Percentiles rank a stretch among this genome's conserved stretches.
These are phyloP conservation scores for Hypomesus transpacificus DNA, from an alignment of 2,113 vertebrate genomes.

Conservation along the genomic window DNA sequence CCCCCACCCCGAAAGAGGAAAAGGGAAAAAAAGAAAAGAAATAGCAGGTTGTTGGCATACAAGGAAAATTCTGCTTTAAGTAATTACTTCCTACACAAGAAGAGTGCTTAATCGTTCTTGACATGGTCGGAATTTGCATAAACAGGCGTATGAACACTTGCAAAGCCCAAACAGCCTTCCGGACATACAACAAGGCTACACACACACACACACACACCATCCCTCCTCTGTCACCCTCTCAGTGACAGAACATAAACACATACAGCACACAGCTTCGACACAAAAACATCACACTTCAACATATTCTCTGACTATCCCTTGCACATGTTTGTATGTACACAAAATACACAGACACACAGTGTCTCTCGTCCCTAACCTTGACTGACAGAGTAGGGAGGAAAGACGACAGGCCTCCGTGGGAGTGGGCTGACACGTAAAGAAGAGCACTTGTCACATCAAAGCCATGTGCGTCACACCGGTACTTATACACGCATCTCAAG, in stretches of 20 bases:
- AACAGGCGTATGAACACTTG: slow-evolving; percentile 20
- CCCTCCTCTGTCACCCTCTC: not conserved
- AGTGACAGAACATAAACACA: not conserved
- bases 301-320: not conserved
- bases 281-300: not conserved
- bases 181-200: not conserved
- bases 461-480: slow-evolving; percentile 9
- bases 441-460: slow-evolving; percentile 28
- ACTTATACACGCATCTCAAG: slow-evolving; percentile 15
- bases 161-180: not conserved
- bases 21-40: not conserved
- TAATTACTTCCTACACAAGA: slow-evolving; percentile 23
- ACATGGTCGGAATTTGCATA: slow-evolving; percentile 22
- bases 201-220: not conserved
- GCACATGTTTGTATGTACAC: not conserved
- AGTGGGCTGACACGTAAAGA: slow-evolving; percentile 27
- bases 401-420: slow-evolving; percentile 23
- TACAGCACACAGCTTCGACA: not conserved
- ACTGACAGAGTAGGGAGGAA: slow-evolving; percentile 29
- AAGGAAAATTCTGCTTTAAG: slow-evolving; percentile 25
- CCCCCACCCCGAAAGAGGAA: not conserved
- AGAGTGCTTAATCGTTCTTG: slow-evolving; percentile 8
- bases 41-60: not conserved
- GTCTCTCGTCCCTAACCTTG: slow-evolving; percentile 16
- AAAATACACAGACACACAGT: slow-evolving; percentile 11